Evolutionary conservation across 2,113 vertebrate species (phyloP).

Genomic region (Turnix velox): DNA sequence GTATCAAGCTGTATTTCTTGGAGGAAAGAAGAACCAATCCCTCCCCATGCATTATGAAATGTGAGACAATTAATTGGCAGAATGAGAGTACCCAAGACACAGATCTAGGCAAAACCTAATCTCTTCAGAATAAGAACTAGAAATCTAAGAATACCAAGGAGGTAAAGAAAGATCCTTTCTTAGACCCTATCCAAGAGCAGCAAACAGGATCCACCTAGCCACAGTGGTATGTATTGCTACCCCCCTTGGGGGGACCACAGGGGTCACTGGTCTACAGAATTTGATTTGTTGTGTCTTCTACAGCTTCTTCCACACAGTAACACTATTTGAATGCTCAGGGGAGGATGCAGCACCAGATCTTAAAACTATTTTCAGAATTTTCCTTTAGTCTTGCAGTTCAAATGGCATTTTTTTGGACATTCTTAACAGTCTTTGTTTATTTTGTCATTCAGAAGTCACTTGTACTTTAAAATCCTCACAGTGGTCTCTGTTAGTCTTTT

Average conservation of each 20-base stretch:
- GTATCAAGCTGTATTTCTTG: background rate
- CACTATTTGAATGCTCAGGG: background rate
- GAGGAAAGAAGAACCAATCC: background rate
- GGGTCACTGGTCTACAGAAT: accelerated
- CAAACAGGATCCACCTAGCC: accelerated
- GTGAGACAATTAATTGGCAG: background rate
- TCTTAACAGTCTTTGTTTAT: background rate
- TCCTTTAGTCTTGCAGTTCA: background rate
- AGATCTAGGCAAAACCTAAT: background rate
- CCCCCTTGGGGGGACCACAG: background rate
- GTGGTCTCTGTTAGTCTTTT: background rate
- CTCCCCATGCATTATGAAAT: background rate
- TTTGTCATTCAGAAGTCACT: background rate
- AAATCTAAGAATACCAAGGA: background rate
- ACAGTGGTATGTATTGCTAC: accelerated
- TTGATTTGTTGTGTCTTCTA: background rate
- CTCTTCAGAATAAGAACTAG: accelerated
- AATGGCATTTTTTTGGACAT: background rate
- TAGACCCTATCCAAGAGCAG: background rate
- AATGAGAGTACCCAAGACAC: background rate
- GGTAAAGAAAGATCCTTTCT: background rate
- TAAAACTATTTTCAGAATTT: background rate
- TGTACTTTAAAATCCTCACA: background rate
- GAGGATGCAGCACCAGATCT: background rate
- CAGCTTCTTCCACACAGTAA: background rate